Base-by-base conservation (phyloP, 1,140 invertebrate genomes). In the Thaumetopoea pityocampa region DNA sequence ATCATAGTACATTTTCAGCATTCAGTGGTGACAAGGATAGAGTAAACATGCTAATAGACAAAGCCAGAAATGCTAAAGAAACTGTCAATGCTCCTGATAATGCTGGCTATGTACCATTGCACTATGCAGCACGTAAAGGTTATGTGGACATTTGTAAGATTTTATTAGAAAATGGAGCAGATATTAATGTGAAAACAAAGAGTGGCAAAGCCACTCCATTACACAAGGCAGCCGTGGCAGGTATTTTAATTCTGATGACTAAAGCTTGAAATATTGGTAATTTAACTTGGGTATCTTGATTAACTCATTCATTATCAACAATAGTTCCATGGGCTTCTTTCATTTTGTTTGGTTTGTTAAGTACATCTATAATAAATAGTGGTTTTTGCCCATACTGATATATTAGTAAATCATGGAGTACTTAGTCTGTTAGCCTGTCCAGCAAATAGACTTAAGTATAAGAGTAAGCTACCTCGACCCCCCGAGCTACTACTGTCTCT, bases 91-190 rank as follows among this genome's bases (percentile, higher is more conserved):
- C 47, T 29, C 45, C 46, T 47, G 92, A 94, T 72, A 84, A 88
- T 38, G 86, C 89, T 53, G 93, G 93, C 11, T 95, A 94, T 59
- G 93, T 90, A 27, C 90, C 92, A 40, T 67, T 96, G 52, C 95
- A 97, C 78, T 97, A 97, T 88, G 94, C 94, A 9, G 90, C 93
- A 20, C 88, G 95, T 23, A 91, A 89, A 79, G 94, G 94, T 8
- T 88, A 94, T 61, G 59, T 86, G 5, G 70, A 89, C 32, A 87
- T 93, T 29, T 96, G 94, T 65, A 86, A 88, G 53, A 49, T 89
- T 23, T 78, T 98, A 2, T 28, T 97, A 10, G 47, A 87, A 16
- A 78, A 89, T 56, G 91, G 92, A 14, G 94, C 92, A 11, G 70
- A 88, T 66, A 86, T 94, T 6, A 90, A 97, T 86, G 88, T 88